Percentiles rank a stretch among this genome's conserved stretches.
These are phyloP conservation scores for Spermophilus dauricus DNA, from an alignment of 2,113 vertebrate genomes.

Conservation along the genomic window DNA sequence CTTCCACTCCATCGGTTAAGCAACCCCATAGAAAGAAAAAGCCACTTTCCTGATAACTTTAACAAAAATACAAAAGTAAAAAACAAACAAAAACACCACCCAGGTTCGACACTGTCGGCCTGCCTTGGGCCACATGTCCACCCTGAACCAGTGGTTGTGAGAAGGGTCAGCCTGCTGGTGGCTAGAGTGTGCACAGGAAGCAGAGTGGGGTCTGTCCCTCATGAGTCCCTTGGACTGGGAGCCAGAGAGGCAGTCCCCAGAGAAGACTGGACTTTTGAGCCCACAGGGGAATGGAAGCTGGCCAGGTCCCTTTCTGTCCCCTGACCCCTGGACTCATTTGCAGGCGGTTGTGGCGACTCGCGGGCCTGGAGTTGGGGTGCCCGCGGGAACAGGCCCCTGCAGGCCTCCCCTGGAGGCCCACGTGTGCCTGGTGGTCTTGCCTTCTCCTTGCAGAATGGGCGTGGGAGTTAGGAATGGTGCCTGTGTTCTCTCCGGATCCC, in stretches of 20 bases:
- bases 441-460: too few relatives aligned
- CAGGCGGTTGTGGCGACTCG: background rate
- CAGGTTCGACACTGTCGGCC: background rate
- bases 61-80: background rate
- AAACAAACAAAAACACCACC: background rate
- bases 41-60: background rate
- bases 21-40: background rate
- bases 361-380: background rate
- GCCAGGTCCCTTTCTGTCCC: background rate
- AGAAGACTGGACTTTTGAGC: background rate
- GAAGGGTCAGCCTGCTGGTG: background rate
- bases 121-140: background rate
- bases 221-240: background rate
- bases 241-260: background rate
- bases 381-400: fast-evolving
- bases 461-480: background rate
- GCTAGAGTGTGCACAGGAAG: background rate
- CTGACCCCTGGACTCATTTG: background rate
- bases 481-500: background rate
- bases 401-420: background rate
- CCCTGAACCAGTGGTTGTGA: background rate
- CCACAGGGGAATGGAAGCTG: background rate
- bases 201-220: too few relatives aligned
- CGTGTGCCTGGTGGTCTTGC: too few relatives aligned
- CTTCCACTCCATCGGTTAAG: background rate